Evolutionary conservation across 2,888 invertebrate species (phyloP), one percentile per base, ranked within the genome.

Genomic region (Chrysolina oricalcia): DNA sequence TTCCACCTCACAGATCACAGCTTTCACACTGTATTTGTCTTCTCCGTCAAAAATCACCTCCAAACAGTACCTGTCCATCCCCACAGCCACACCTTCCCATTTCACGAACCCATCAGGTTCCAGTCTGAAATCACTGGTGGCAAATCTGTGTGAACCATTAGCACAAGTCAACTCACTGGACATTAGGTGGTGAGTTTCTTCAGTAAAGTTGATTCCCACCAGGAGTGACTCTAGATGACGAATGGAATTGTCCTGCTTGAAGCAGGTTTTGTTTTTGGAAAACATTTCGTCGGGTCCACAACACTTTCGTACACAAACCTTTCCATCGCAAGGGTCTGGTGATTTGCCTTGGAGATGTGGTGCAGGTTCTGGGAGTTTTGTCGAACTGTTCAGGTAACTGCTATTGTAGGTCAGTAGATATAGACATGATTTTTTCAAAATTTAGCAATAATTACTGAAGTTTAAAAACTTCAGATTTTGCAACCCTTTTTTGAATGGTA

Each of bases 241-340:
- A 41, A 41, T 46, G 23, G 50, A 27, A n/a, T 59, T 13, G 6
- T 59, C 10, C 15, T 59, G 5, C 27, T 35, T n/a, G 27, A 59
- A 6, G 23, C 67, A 67, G 17, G 27, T 67, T 19, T 23, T 35
- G 15, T 48, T 27, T 35, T 23, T 27, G 35, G 63, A 15, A 3
- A 78, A 63, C 9, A 79, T 62, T 67, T 80, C 75, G 43, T 73
- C 27, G n/a, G 46, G n/a, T 48, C 21, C 69, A 53, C 81, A 81
- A 62, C 81, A 81, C 71, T 81, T 81, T 65, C 78, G 56, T 0
- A 80, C 59, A 23, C 68, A 68, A 8, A 40, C 35, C 17, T 53
- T 68, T 2, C 21, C 35, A 11, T 13, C 15, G 15, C 68, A 68
- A 43, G n/a, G 23, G n/a, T 68, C 19, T 13, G 15, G 5, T 9